Percentiles rank a stretch among this genome's conserved stretches.
phyloP scores from a whole-genome alignment of 2,888 invertebrate species.

The Heliconius charithonia region DNA sequence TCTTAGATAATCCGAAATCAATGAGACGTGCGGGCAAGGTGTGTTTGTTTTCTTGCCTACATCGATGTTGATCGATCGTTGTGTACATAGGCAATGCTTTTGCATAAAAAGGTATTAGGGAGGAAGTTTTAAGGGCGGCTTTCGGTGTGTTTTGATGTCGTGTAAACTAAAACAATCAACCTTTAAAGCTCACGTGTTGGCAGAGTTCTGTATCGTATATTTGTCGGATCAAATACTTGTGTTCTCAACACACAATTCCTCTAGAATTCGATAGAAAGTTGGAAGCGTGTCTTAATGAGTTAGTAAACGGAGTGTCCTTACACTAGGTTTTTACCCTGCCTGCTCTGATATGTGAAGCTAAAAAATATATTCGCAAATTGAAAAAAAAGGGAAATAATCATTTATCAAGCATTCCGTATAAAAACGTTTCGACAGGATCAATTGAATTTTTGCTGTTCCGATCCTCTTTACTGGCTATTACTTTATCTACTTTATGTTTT shows the following conservation, averaged over 20 bases:
- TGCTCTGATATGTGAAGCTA: too few species aligned
- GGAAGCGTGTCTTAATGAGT: too few species aligned
- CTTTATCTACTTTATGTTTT: conserved; percentile 22
- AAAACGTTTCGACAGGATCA: not conserved
- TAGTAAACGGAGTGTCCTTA: too few species aligned
- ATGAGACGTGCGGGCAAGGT: conserved; percentile 60
- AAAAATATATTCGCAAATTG: not conserved
- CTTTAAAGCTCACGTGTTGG: conserved; percentile 1
- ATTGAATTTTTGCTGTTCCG: conserved; percentile 9
- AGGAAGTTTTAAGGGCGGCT: conserved; percentile 32
- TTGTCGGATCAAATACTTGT: not conserved
- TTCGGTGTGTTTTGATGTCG: conserved; percentile 27
- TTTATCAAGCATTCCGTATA: conserved; percentile 1
- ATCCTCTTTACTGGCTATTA: conserved; percentile 18
- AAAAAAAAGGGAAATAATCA: not conserved
- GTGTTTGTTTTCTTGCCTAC: conserved; percentile 50
- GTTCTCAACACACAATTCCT: too few species aligned
- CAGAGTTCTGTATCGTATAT: not conserved
- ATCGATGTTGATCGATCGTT: conserved; percentile 50
- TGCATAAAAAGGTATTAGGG: conserved; percentile 44
- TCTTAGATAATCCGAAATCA: conserved; percentile 70
- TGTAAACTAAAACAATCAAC: conserved; percentile 26
- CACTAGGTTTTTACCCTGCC: too few species aligned
- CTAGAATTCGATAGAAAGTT: too few species aligned
- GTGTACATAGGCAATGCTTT: conserved; percentile 44